These are phyloP conservation scores for Drosophila serrata DNA, from an alignment of 1,140 invertebrate genomes.

Conservation along the genomic window DNA sequence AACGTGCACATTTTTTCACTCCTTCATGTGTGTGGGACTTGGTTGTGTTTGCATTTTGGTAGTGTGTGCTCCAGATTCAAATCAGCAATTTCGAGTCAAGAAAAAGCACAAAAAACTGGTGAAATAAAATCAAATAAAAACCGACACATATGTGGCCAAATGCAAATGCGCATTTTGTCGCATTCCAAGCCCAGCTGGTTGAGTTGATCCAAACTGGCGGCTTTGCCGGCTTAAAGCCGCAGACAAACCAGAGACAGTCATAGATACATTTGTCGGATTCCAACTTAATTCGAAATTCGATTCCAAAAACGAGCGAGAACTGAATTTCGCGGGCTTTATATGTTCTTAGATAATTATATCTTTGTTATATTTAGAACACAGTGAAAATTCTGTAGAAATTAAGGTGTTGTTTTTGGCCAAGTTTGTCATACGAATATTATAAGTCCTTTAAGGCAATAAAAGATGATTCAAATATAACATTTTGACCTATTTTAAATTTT, in stretches of 20 bases:
- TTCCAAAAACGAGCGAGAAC: constrained; percentile 21
- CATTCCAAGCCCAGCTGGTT: constrained; percentile 58
- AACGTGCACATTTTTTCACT: constrained; percentile 40
- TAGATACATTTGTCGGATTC: constrained; percentile 30
- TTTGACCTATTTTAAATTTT: neutral
- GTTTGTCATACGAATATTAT: neutral
- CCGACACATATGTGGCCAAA: constrained; percentile 48
- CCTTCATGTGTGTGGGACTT: constrained; percentile 16
- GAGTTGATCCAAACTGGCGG: constrained; percentile 11
- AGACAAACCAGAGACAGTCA: constrained; percentile 36
- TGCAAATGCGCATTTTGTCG: constrained; percentile 57
- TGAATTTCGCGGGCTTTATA: neutral
- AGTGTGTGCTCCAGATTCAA: constrained; percentile 38
- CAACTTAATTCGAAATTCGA: constrained; percentile 36
- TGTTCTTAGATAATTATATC: neutral
- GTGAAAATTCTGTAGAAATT: too few species aligned
- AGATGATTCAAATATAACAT: neutral
- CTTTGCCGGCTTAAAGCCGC: constrained; percentile 33
- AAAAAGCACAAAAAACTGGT: neutral
- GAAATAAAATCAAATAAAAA: constrained; percentile 29
- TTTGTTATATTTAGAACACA: neutral
- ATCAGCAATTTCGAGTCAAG: constrained; percentile 11
- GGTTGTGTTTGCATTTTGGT: constrained; percentile 7
- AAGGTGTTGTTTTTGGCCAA: neutral
- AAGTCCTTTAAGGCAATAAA: too few species aligned